Conservation (phyloP, 1,140 invertebrate genomes). For the Vollenhovia emeryi region DNA sequence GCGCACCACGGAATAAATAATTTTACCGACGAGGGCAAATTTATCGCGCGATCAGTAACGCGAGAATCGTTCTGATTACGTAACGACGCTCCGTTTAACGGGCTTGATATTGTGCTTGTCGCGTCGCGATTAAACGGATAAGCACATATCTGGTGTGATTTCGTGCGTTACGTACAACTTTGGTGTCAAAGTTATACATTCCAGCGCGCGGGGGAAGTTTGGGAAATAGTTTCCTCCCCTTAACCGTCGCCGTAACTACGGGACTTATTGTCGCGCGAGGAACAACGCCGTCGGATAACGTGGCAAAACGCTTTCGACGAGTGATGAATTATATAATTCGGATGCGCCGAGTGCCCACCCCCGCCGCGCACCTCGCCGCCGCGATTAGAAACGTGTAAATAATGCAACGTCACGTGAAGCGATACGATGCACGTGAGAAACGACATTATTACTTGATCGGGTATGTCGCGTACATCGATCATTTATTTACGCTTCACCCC, state of each 20-base stretch:
- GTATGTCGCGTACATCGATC: constrained; percentile 69
- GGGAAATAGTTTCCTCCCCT: constrained; percentile 20
- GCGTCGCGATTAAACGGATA: constrained; percentile 61
- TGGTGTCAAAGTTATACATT: constrained; percentile 43
- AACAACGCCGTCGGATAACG: constrained; percentile 2
- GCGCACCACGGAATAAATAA: constrained; percentile 21
- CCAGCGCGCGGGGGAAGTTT: constrained; percentile 17
- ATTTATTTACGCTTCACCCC: constrained; percentile 72
- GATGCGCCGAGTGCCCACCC: background rate
- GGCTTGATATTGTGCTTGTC: constrained; percentile 53
- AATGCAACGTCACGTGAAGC: constrained; percentile 4
- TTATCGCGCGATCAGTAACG: constrained; percentile 50
- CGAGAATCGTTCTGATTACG: constrained; percentile 60
- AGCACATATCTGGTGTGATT: constrained; percentile 60
- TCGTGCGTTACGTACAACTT: constrained; percentile 34
- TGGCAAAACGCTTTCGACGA: background rate
- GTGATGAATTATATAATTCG: constrained; percentile 30
- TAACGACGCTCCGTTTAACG: constrained; percentile 57
- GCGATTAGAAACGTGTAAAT: constrained; percentile 16
- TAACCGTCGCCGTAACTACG: background rate
- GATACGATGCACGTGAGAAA: background rate
- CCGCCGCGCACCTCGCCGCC: too few relatives aligned
- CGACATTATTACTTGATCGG: constrained; percentile 39
- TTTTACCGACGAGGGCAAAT: constrained; percentile 33
- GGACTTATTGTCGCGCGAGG: background rate